Evolutionary conservation across 2,797 vertebrate species (phyloP).

Genomic region (Neosilurus mollespiculum): DNA sequence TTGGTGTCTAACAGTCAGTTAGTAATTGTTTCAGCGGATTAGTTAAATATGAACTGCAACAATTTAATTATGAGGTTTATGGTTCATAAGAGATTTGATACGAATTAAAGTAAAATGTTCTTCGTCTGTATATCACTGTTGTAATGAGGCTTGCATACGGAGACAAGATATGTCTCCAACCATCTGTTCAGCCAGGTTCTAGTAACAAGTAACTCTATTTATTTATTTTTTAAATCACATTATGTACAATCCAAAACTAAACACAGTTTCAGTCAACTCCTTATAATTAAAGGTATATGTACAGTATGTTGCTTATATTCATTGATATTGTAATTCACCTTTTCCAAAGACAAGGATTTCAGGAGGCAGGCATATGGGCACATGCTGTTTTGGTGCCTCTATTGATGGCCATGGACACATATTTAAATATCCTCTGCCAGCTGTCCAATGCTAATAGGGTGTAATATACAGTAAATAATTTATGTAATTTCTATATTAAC

Average conservation of each 20-base stretch:
- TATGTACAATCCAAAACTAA: not conserved
- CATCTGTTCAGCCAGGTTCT: slow-evolving; percentile 36
- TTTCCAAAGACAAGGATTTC: not conserved
- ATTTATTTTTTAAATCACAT: not conserved
- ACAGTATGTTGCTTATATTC: not conserved
- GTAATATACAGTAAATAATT: not conserved
- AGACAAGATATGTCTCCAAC: slow-evolving; percentile 21
- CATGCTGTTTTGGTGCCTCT: not conserved
- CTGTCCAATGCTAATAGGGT: not conserved
- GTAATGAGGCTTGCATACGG: slow-evolving; percentile 23
- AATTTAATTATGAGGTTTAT: slow-evolving; percentile 14
- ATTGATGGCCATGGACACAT: not conserved
- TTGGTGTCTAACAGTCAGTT: not conserved
- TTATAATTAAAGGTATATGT: not conserved
- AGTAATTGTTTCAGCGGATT: not conserved
- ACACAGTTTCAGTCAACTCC: not conserved
- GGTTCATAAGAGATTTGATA: slow-evolving; percentile 23
- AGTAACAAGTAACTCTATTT: not conserved
- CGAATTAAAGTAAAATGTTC: slow-evolving; percentile 4
- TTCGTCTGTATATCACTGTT: slow-evolving; percentile 22
- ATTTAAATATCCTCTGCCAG: not conserved
- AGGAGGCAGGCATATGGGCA: not conserved
- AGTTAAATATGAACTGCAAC: slow-evolving; percentile 3
- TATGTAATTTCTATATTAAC: not conserved
- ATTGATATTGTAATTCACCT: not conserved